A percentile compares a stretch with the other conserved stretches of the same genome.
Evolutionary conservation across 2,797 vertebrate species (phyloP).

Genomic region (Aselliscus stoliczkanus): DNA sequence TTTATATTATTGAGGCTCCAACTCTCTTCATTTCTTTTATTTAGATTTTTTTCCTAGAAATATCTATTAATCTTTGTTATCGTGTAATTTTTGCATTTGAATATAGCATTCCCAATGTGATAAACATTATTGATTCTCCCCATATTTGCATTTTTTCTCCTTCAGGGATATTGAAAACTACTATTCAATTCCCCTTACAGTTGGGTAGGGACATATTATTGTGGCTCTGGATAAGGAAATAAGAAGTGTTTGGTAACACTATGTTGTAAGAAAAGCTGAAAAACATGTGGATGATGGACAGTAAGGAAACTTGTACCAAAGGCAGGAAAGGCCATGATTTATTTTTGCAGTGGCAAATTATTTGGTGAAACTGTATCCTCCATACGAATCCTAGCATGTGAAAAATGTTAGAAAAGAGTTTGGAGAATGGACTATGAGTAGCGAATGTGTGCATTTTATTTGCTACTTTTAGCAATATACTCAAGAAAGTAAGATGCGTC

Average conservation of each 20-base stretch:
- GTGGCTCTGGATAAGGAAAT: neutral
- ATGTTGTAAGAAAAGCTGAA: neutral
- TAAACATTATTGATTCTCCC: neutral
- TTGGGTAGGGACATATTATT: neutral
- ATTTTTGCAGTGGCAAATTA: neutral
- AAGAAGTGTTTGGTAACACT: neutral
- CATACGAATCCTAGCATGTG: neutral
- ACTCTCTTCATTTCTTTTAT: neutral
- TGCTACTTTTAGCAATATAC: neutral
- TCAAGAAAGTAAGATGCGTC: neutral
- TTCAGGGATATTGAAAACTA: neutral
- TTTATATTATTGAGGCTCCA: neutral
- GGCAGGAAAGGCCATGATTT: neutral
- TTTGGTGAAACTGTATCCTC: neutral
- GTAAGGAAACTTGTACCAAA: neutral
- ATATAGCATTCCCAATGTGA: neutral
- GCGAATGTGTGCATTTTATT: neutral
- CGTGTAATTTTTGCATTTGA: neutral
- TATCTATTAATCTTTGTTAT: neutral
- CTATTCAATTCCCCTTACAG: neutral
- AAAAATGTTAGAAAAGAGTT: neutral
- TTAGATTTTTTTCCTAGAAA: neutral
- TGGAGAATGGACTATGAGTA: neutral
- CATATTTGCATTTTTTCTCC: neutral
- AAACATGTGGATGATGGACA: neutral